Evolutionary conservation across 2,888 invertebrate species (phyloP), one percentile per base, ranked within the genome.

Genomic region (Cephus runcator): DNA sequence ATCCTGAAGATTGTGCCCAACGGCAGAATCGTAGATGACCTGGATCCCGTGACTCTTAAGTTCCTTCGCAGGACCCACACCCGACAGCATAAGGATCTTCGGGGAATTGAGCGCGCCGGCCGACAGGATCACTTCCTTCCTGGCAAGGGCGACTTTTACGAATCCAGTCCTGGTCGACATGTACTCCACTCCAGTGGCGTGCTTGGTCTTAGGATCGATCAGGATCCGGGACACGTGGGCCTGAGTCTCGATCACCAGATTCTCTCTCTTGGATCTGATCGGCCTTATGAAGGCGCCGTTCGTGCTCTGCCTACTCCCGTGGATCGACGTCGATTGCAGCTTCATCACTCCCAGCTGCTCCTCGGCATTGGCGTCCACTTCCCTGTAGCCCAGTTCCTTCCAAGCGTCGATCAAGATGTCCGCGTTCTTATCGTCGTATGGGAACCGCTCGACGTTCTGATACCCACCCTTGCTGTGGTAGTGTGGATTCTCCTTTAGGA

Each of bases 201-300:
- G 87, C 77, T 92, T 93, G 15, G 90, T 91, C 12, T 84, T 71
- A 0, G 87, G 85, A 84, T 94, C 93, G 75, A 94, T 92, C 34
- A 93, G 84, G 34, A 95, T 87, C 80, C 92, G 92, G 36, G 91
- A 91, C 12, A 93, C 94, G 30, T 91, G 84, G 1, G 93, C 92
- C 82, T 93, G 91, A 80, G 94, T 94, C 80, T 87, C 83, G 40
- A 92, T 82, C 35, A 82, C 85, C 11, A 92, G 81, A 79, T 92
- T 92, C 34, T 84, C 82, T 15, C 94, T 86, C 76, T 92, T 92
- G 30, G 93, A 83, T 71, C 95, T 92, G 75, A 96, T 94, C 0
- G 95, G 95, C 82, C 94, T 92, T n/a, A 96, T 94, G 83, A 93
- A 96, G 1, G 95, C 95, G 1, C 89, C 90, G 85, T 95, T 95